A percentile compares a stretch with the other conserved stretches of the same genome.
Conservation (phyloP, 2,113 vertebrate genomes). For the Ranitomeya variabilis region DNA sequence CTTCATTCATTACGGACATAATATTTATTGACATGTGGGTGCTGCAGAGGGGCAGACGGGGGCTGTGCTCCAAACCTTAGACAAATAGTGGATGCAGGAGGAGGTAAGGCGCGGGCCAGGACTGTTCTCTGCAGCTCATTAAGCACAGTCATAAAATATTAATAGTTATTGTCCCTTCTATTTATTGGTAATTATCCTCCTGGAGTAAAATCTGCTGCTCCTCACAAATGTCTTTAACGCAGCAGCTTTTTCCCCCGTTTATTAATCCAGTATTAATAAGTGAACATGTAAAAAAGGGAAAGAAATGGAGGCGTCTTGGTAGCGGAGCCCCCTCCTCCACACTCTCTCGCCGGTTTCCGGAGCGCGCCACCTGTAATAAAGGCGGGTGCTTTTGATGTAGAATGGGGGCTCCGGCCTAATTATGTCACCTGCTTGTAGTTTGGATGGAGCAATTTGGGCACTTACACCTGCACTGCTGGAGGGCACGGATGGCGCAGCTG, state of each 20-base stretch:
- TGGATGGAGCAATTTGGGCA: constrained; percentile 30
- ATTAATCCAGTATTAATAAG: constrained; percentile 57
- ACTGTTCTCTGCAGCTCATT: constrained; percentile 71
- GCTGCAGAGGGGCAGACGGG: constrained; percentile 9
- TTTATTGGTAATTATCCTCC: constrained; percentile 77
- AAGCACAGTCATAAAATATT: constrained; percentile 77
- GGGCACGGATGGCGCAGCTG: background rate
- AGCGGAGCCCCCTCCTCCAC: background rate
- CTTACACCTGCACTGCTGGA: constrained; percentile 53
- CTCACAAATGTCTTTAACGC: constrained; percentile 75
- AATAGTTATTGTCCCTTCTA: constrained; percentile 77
- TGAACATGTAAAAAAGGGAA: background rate
- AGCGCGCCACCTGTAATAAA: constrained; percentile 56
- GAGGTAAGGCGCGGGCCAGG: background rate
- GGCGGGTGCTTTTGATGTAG: constrained; percentile 43
- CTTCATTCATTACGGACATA: constrained; percentile 14
- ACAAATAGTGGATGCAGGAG: constrained; percentile 20
- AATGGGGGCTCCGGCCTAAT: constrained; percentile 15
- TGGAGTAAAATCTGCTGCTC: constrained; percentile 71
- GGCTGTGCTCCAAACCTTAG: constrained; percentile 5
- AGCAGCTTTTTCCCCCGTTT: constrained; percentile 70
- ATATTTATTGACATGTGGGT: constrained; percentile 48
- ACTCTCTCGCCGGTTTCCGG: background rate
- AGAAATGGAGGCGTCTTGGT: constrained; percentile 17
- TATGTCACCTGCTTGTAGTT: constrained; percentile 54